A percentile compares a stretch with the other conserved stretches of the same genome.
Conservation (phyloP, 2,113 vertebrate species). For the Lycocorax pyrrhopterus region DNA sequence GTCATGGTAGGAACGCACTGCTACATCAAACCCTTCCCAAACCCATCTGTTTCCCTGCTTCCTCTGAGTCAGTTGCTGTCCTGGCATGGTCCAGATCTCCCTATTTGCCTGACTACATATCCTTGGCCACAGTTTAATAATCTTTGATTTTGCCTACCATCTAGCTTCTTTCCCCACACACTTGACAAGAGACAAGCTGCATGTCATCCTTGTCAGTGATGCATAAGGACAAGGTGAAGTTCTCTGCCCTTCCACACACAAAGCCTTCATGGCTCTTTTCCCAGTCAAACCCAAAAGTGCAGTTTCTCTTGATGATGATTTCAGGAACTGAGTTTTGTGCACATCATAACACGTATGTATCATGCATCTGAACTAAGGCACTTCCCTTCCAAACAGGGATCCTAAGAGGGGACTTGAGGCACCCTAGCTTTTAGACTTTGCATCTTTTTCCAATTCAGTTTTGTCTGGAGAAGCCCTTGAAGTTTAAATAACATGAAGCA, state of each 20-base stretch:
- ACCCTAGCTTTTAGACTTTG: neutral
- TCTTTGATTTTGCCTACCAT: neutral
- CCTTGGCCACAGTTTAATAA: neutral
- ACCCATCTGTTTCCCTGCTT: neutral
- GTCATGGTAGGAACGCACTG: neutral
- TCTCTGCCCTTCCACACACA: neutral
- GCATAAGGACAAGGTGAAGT: neutral
- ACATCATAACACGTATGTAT: neutral
- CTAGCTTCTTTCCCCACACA: neutral
- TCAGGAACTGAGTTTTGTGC: neutral
- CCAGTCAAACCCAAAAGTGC: neutral
- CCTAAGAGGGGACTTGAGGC: neutral
- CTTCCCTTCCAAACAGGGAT: neutral
- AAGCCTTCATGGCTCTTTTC: neutral
- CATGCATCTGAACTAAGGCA: neutral
- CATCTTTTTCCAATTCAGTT: neutral
- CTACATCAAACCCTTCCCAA: neutral
- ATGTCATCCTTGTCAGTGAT: neutral
- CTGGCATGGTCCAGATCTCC: neutral
- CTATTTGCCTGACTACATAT: neutral
- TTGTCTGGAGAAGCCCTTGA: neutral
- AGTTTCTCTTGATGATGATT: neutral
- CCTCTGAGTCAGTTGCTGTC: neutral
- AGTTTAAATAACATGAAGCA: neutral
- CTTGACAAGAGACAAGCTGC: neutral